Base-by-base conservation (phyloP, 1,140 invertebrate species). In the Pachyrhynchus sulphureomaculatus region DNA sequence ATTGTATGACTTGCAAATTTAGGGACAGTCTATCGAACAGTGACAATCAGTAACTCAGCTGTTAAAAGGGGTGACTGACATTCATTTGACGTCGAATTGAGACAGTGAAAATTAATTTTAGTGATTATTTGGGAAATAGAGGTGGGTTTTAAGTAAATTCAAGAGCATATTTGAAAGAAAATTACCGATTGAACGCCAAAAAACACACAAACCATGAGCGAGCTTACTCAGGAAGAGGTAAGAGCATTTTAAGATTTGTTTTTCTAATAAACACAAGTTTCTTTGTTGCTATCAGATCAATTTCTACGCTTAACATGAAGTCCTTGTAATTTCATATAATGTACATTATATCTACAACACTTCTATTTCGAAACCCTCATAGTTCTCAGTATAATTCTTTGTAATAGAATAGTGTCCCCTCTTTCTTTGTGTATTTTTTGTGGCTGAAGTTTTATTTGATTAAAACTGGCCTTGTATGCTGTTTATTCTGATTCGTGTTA, bases 211-310 rank as follows among this genome's bases (percentile, higher is more conserved):
- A 60, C 42, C 2, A 87, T 88, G 85, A 88, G 84, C 72, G 87
- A 88, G 79, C 76, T 89, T 53, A 86, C 81, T 58, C 87, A 87
- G 68, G 88, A 90, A 76, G 88, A 90, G 82, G 88, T 87, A 76
- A 81, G 78, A 55, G 71, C 77, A 17, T 20, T 13, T 23, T 44
- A 48, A 58, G 17, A 13, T 36, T 20, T 41, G 33, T 29, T 52
- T 67, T 41, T 54, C 32, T 21, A 42, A 47, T 21, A 23, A 45
- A 62, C 59, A 49, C 20, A 37, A 33, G 41, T 61, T 63, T 54
- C 32, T 65, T 64, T 58, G 58, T 39, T 58, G 33, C 45, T 60
- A 58, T 49, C 42, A 29, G 15, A 51, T 51, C 47, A 42, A 51
- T 32, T 51, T 41, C 41, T 49, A 20, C 39, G 21, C 44, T 41